These are phyloP conservation scores for Gonatopus flavifemur DNA, from an alignment of 1,140 invertebrate genomes.

Conservation along the genomic window DNA sequence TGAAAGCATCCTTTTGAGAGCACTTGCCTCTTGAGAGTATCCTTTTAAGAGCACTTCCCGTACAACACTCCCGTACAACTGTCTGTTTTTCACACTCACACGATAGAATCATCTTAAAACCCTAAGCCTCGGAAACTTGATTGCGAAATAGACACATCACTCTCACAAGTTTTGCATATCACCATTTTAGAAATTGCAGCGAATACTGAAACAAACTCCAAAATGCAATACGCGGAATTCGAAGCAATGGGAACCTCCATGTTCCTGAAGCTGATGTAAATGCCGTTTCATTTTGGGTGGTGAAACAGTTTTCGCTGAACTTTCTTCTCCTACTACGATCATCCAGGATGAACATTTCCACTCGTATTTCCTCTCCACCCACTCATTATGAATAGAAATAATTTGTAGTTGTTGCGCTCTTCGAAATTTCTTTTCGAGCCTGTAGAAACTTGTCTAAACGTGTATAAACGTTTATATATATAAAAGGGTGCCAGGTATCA, in stretches of 20 bases:
- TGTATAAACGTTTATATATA: no score
- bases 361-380: background rate
- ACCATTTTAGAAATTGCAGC: slow-evolving; percentile 8
- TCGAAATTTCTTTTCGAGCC: no score
- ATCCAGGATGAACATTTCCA: background rate
- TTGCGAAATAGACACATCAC: slow-evolving; percentile 9
- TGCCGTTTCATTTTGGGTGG: background rate
- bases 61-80: no score
- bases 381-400: slow-evolving; percentile 1
- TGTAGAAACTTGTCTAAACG: no score
- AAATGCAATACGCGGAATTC: slow-evolving; percentile 10
- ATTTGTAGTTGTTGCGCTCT: no score
- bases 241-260: slow-evolving; percentile 6
- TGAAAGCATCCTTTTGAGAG: no score
- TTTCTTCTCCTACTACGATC: background rate
- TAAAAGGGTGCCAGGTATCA: no score
- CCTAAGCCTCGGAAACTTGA: no score
- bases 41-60: no score
- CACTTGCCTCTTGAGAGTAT: no score
- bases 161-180: slow-evolving; percentile 11
- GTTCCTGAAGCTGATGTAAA: slow-evolving; percentile 1
- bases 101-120: no score
- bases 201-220: slow-evolving; percentile 12
- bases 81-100: no score
- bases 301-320: background rate